A percentile compares a stretch with the other conserved stretches of the same genome.
Conservation (phyloP, 1,140 invertebrate species). For the Cyphomyrmex costatus region DNA sequence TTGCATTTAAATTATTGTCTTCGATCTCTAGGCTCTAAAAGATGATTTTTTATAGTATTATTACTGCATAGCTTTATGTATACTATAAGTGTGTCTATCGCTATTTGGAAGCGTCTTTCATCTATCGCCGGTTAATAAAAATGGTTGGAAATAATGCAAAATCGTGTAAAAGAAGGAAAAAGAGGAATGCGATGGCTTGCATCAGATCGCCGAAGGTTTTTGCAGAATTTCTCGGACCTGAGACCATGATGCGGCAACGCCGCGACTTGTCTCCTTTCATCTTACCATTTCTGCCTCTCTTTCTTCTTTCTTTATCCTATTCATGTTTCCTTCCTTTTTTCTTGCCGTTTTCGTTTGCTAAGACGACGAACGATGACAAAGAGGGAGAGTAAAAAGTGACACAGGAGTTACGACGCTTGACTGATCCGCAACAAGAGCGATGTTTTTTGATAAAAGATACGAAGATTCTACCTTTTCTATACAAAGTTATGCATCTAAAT, state of each 20-base stretch:
- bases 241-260: constrained; percentile 80
- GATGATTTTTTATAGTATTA: not conserved
- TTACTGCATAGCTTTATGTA: not conserved
- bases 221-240: constrained; percentile 70
- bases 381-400: constrained; percentile 56
- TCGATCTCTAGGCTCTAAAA: not conserved
- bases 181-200: constrained; percentile 65
- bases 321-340: constrained; percentile 47
- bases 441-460: not conserved
- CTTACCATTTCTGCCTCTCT: constrained; percentile 39
- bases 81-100: too few relatives aligned
- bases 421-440: constrained; percentile 25
- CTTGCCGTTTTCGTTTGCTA: constrained; percentile 41
- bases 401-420: constrained; percentile 46
- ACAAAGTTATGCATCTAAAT: not conserved
- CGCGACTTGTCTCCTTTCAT: constrained; percentile 71
- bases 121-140: not conserved
- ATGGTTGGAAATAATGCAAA: constrained; percentile 26
- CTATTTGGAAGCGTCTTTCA: not conserved
- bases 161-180: constrained; percentile 26
- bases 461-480: not conserved
- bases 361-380: constrained; percentile 71
- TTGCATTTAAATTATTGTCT: not conserved
- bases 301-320: constrained; percentile 61
- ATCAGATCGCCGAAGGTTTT: constrained; percentile 69